Percentiles rank a stretch among this genome's conserved stretches.
Evolutionary conservation across 2,113 vertebrate genomes (phyloP).

Genomic region (Gulo gulo): DNA sequence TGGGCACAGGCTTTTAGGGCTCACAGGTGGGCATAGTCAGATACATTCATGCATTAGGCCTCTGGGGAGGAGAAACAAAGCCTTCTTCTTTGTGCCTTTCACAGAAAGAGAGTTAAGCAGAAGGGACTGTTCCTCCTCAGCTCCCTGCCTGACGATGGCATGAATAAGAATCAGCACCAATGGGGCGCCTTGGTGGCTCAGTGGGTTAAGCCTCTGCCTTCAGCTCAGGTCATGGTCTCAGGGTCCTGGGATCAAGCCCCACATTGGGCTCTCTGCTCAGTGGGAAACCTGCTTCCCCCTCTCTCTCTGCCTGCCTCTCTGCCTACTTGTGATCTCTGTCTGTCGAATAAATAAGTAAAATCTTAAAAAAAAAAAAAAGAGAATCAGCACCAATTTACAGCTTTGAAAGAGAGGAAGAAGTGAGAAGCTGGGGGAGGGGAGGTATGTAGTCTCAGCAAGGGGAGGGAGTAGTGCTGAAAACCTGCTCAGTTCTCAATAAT

Average conservation of each 20-base stretch:
- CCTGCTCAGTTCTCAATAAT: neutral
- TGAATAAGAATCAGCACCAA: neutral
- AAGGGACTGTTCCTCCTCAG: neutral
- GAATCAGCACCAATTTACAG: neutral
- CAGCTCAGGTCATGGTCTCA: too few species aligned
- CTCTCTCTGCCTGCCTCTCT: too few species aligned
- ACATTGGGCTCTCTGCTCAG: too few species aligned
- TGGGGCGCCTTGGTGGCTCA: too few species aligned
- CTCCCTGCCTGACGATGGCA: neutral
- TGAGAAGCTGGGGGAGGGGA: neutral
- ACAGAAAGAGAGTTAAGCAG: neutral
- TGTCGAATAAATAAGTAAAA: too few species aligned
- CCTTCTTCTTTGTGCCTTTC: neutral
- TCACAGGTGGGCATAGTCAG: neutral
- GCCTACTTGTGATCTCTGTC: too few species aligned
- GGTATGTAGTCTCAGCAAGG: neutral
- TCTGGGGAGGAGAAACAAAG: neutral
- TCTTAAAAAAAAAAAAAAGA: too few species aligned
- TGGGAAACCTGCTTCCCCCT: too few species aligned
- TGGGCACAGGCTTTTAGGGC: neutral
- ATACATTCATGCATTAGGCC: neutral
- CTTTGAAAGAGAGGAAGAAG: neutral
- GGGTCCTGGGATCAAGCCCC: too few species aligned
- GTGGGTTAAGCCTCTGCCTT: too few species aligned
- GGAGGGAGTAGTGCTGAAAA: neutral